Evolutionary conservation across 2,797 vertebrate species (phyloP).

Genomic region (Sarcophilus harrisii): DNA sequence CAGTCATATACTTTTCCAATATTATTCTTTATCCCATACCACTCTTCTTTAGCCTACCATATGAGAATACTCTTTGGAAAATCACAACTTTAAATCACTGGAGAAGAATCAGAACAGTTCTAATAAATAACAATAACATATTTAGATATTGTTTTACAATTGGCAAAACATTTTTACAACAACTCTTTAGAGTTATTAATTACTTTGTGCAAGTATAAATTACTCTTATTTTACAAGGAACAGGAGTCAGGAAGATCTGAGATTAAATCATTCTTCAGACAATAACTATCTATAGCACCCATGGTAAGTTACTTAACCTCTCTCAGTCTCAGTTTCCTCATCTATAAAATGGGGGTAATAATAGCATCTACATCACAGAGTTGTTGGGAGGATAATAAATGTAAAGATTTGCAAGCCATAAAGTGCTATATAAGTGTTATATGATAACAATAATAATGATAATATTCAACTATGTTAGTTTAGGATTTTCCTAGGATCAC

Average conservation of each 20-base stretch:
- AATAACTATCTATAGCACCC: not conserved
- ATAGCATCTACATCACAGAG: not conserved
- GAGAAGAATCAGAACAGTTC: not conserved
- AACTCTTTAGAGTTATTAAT: not conserved
- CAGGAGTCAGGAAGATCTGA: not conserved
- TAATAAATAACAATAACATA: not conserved
- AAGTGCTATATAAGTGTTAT: not conserved
- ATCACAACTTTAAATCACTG: not conserved
- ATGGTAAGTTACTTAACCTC: not conserved
- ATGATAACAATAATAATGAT: not conserved
- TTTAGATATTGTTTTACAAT: not conserved
- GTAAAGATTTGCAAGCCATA: not conserved
- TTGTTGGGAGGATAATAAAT: not conserved
- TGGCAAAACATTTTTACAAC: not conserved
- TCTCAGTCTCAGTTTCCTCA: not conserved
- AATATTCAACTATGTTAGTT: not conserved
- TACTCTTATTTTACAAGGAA: not conserved
- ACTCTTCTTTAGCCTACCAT: not conserved
- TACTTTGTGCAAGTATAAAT: not conserved
- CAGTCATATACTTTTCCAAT: not conserved
- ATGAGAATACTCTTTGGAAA: not conserved
- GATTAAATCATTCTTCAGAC: not conserved
- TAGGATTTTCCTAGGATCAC: not conserved
- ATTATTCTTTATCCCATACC: not conserved
- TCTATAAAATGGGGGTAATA: not conserved